A percentile compares a stretch with the other conserved stretches of the same genome.
These are phyloP conservation scores for Psilopsiagon aurifrons DNA, from an alignment of 2,113 vertebrate genomes.

Conservation along the genomic window DNA sequence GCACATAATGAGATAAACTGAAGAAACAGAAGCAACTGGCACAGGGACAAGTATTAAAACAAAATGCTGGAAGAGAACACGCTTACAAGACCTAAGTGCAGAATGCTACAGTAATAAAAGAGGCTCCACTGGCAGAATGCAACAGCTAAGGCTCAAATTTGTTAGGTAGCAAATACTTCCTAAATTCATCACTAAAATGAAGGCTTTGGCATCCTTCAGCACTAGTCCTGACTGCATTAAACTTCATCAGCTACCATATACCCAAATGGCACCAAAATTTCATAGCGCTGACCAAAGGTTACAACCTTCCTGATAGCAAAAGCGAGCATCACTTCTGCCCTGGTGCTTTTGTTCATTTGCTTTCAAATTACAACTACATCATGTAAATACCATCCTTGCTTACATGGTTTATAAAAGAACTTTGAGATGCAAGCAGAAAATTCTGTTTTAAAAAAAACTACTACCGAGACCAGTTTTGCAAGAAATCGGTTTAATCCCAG, in stretches of 20 bases:
- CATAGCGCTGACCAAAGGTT: background rate
- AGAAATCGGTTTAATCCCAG: background rate
- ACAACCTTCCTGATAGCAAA: background rate
- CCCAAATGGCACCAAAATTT: background rate
- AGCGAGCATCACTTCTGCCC: fast-evolving
- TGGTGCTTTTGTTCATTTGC: background rate
- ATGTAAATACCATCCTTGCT: background rate
- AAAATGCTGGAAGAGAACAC: background rate
- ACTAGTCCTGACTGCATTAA: background rate
- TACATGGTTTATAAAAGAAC: background rate
- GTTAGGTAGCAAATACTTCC: background rate
- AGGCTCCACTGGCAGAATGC: background rate
- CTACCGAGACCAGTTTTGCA: background rate
- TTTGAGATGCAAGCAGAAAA: background rate
- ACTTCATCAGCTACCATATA: background rate
- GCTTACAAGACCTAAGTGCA: background rate
- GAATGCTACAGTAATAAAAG: background rate
- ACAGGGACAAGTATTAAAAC: background rate
- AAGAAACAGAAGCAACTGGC: background rate
- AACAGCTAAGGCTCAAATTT: background rate
- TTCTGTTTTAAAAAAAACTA: background rate
- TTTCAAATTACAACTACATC: background rate
- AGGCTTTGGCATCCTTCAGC: background rate
- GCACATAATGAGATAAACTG: background rate
- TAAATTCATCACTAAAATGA: background rate